phyloP scores from a whole-genome alignment of 2,113 vertebrate species.

The Ivindomyrus marchei region DNA sequence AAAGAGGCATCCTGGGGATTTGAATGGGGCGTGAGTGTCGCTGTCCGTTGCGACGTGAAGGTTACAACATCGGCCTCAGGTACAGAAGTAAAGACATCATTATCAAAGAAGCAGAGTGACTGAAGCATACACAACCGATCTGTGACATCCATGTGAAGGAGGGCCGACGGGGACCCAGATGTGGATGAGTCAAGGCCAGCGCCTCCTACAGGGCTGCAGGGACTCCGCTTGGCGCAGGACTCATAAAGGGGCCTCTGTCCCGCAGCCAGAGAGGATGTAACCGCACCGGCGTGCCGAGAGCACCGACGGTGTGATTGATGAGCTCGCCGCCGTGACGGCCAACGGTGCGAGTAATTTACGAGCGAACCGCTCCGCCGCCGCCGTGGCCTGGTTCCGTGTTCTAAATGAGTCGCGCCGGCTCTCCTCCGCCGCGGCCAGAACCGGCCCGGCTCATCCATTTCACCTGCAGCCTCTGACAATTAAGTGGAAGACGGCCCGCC shows the following conservation, averaged over 20 bases:
- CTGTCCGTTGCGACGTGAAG: not conserved
- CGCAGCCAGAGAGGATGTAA: constrained; percentile 20
- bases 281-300: constrained; percentile 28
- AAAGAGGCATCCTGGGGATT: not conserved
- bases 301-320: constrained; percentile 50
- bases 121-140: not conserved
- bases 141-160: not conserved
- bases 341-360: constrained; percentile 53
- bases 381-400: constrained; percentile 52
- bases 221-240: not conserved
- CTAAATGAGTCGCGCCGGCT: constrained; percentile 37
- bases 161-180: not conserved
- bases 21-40: not conserved
- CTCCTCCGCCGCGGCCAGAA: constrained; percentile 22
- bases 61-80: not conserved
- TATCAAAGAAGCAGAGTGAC: not conserved
- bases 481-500: constrained; percentile 58
- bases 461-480: constrained; percentile 59
- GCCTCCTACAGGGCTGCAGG: not conserved
- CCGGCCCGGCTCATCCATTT: constrained; percentile 46
- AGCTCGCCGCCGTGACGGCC: constrained; percentile 50
- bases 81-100: not conserved
- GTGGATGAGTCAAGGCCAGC: not conserved
- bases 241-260: constrained; percentile 19
- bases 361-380: constrained; percentile 50